Base-by-base conservation (phyloP, 2,888 invertebrate species). In the Pegoplata infirma region DNA sequence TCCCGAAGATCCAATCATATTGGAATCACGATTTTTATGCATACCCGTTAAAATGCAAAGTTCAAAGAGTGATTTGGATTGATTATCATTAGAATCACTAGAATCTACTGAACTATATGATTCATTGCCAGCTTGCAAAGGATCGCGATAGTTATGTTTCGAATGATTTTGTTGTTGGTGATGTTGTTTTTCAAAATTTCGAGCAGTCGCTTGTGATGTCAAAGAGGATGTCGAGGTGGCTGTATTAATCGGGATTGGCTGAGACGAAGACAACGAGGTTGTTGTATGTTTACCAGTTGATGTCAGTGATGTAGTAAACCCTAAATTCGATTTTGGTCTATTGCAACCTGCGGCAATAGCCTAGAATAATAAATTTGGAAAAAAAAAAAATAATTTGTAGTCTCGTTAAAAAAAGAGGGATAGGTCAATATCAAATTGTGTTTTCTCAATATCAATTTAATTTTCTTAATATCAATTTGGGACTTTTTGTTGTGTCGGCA, bases 11-110 rank as follows among this genome's bases (percentile, higher is more conserved):
- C 58, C 72, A 12, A 59, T 51, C 46, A 68, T 21, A 63, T 83
- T 82, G 2, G 56, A 80, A 82, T 90, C 90, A 40, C 84, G 83
- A 51, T 84, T 84, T 7, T 91, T 91, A 47, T 93, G 93, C 90
- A 95, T 93, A 3, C 95, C 96, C 0, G 94, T 94, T 23, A 92
- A 92, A 67, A 96, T 96, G 82, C 95, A 95, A 81, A 95, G 93
- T 83, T 95, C 95, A 82, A 96, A 91, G 2, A 90, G 82, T 17
- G 89, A 88, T 82, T 88, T 89, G 0, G 89, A 87, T 71, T 89
- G 89, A 82, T 89, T 88, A 68, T 93, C 92, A 69, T 94, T 93
- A 7, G 93, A 92, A 71, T 90, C 90, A 74, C 89, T 89, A 0
- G 90, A 90, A 53, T 90, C 90, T 16, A 90, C 87, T 0, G 90